phyloP scores from a whole-genome alignment of 2,797 vertebrate genomes.

The Dermochelys coriacea region DNA sequence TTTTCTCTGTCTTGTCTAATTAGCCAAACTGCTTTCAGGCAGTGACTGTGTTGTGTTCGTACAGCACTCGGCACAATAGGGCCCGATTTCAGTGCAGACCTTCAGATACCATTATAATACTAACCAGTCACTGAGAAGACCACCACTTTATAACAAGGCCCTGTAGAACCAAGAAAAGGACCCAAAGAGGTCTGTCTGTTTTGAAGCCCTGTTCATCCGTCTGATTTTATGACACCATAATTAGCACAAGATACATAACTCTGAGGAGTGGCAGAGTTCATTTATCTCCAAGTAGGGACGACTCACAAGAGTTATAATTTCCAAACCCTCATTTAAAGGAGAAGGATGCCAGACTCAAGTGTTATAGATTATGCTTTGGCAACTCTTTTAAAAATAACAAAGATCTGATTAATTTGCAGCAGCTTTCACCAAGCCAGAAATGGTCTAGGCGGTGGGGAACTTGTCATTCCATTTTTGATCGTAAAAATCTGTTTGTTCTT shows the following conservation, averaged over 20 bases:
- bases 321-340: constrained; percentile 46
- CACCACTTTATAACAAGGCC: background rate
- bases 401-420: constrained; percentile 53
- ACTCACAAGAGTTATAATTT: constrained; percentile 55
- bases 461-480: background rate
- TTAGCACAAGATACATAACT: constrained; percentile 44
- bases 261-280: constrained; percentile 65
- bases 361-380: constrained; percentile 45
- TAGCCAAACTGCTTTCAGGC: fast-evolving
- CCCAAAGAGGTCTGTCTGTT: background rate
- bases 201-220: constrained; percentile 56
- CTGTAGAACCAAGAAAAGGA: background rate
- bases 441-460: constrained; percentile 2
- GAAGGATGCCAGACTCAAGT: constrained; percentile 30
- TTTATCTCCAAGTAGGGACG: constrained; percentile 43
- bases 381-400: constrained; percentile 56
- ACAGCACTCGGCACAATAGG: background rate
- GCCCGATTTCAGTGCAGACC: background rate
- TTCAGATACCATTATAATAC: background rate
- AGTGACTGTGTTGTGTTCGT: background rate
- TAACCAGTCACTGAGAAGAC: background rate
- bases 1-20: background rate
- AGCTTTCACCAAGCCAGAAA: constrained; percentile 32
- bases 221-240: constrained; percentile 52
- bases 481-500: constrained; percentile 20